Evolutionary conservation across 2,113 vertebrate species (phyloP).

Genomic region (Trogon melanurus): DNA sequence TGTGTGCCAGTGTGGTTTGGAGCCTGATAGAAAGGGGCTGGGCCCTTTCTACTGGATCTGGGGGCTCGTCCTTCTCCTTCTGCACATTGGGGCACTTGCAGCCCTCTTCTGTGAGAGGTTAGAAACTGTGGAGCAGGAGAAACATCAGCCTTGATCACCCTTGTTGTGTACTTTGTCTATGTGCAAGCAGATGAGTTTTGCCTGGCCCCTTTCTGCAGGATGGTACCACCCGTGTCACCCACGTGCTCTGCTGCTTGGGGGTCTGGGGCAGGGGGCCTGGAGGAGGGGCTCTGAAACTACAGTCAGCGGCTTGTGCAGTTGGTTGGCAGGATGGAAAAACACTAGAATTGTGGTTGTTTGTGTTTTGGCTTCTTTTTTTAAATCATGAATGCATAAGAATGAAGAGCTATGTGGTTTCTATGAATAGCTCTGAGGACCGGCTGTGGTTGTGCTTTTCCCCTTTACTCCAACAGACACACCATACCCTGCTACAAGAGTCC

Average conservation of each 20-base stretch:
- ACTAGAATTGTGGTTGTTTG: background rate
- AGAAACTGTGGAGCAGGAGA: background rate
- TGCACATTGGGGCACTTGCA: background rate
- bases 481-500: background rate
- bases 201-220: background rate
- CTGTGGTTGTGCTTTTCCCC: background rate
- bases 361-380: background rate
- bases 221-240: too few species aligned
- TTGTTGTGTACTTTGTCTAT: accelerated
- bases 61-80: background rate
- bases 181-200: background rate
- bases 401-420: background rate
- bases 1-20: accelerated
- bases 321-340: background rate
- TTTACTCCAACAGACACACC: background rate
- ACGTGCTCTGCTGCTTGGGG: background rate
- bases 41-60: too few species aligned
- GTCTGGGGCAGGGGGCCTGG: background rate
- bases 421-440: background rate
- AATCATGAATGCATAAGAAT: background rate
- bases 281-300: background rate
- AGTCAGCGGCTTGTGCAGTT: background rate
- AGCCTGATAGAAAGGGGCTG: background rate
- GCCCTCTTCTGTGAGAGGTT: background rate
- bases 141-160: background rate